Conservation (phyloP, 1,140 invertebrate genomes). For the Bactericera cockerelli region DNA sequence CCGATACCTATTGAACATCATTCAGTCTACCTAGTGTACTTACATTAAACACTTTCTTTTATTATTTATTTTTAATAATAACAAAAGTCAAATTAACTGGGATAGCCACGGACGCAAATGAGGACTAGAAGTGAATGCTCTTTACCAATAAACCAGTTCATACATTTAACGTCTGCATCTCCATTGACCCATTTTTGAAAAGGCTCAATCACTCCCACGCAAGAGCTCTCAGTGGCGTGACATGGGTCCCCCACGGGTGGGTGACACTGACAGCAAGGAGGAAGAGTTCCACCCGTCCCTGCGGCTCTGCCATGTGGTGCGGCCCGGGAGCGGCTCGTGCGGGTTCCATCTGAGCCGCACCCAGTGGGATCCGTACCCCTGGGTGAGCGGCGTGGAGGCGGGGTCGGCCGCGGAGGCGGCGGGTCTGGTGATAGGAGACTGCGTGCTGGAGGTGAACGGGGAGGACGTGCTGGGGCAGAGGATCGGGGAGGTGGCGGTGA, state of each 20-base stretch:
- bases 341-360: conserved; percentile 47
- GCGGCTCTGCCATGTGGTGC: conserved; percentile 21
- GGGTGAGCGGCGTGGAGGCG: conserved; percentile 36
- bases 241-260: background rate
- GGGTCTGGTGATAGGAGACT: conserved; percentile 39
- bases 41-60: too few species aligned
- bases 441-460: conserved; percentile 43
- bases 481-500: conserved; percentile 38
- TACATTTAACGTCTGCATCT: too few species aligned
- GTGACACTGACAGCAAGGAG: background rate
- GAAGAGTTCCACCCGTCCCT: conserved; percentile 19
- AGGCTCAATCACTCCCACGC: too few species aligned
- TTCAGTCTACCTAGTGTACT: too few species aligned
- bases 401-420: conserved; percentile 32
- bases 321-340: conserved; percentile 25
- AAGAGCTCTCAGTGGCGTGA: too few species aligned
- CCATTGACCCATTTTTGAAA: too few species aligned
- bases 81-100: too few species aligned
- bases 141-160: too few species aligned
- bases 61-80: too few species aligned
- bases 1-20: too few species aligned
- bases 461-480: conserved; percentile 40
- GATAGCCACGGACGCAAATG: too few species aligned
- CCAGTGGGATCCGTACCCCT: conserved; percentile 56
- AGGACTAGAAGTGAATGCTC: too few species aligned